Evolutionary conservation across 2,113 vertebrate species (phyloP).

Genomic region (Glaucomys volans): DNA sequence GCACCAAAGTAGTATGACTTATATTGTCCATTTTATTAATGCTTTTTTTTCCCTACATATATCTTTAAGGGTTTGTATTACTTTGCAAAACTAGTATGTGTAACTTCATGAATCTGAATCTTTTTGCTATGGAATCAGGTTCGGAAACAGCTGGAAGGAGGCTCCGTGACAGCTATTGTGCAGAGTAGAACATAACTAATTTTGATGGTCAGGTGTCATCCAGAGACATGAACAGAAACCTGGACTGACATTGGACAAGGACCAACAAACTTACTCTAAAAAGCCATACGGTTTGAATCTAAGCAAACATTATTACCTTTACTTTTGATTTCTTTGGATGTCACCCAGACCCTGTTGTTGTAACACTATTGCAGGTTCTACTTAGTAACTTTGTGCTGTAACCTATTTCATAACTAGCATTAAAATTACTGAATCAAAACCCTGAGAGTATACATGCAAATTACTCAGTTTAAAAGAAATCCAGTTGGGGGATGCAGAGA

Average conservation of each 20-base stretch:
- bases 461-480: slow-evolving; percentile 73
- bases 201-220: neutral
- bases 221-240: neutral
- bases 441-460: slow-evolving; percentile 67
- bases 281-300: neutral
- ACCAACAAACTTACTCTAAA: neutral
- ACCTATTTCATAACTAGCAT: slow-evolving; percentile 58
- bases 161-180: neutral
- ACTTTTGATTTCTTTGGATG: slow-evolving; percentile 22
- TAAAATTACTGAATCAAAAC: slow-evolving; percentile 66
- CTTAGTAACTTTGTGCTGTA: slow-evolving; percentile 43
- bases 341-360: slow-evolving; percentile 27
- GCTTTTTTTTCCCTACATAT: neutral
- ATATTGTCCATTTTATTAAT: neutral
- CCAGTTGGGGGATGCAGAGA: slow-evolving; percentile 58
- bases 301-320: slow-evolving; percentile 27
- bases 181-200: neutral
- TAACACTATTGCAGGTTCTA: neutral
- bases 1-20: neutral
- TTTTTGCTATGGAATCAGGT: neutral
- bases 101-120: neutral
- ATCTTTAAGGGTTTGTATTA: neutral
- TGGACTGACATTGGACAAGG: neutral
- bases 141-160: neutral
- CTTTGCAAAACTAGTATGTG: slow-evolving; percentile 8